Base-by-base conservation (phyloP, 2,113 vertebrate genomes). In the Sus scrofa region DNA sequence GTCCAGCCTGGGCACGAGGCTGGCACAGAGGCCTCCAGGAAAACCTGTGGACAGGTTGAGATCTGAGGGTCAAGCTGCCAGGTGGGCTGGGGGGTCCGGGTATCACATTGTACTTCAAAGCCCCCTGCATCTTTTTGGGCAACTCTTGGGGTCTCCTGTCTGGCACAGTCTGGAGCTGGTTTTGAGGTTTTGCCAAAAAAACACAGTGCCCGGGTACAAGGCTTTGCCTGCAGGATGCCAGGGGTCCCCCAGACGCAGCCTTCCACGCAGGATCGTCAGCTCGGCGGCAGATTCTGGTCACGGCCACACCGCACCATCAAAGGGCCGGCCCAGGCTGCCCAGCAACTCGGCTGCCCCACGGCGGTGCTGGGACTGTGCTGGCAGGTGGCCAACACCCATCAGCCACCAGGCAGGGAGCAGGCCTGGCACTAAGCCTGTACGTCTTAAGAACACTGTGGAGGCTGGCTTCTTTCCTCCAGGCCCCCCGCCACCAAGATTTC, bases 401-500 rank as follows among this genome's bases (percentile, higher is more conserved):
- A 0, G 13, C 12, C 52, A 9, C 14, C 13, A 12, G 77, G 77
- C 34, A 1, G 52, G 0, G 20, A n/a, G 77, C 52, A 6, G 65
- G 44, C 87, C 32, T 50, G 73, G 44, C 44, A 4, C 44, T 0
- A 2, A 50, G 16, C 62, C 50, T 16, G 8, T 26, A 16, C 16
- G 1, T n/a, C 10, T 1, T 26, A 13, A 32, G 44, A 14, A 24
- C 44, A 18, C 24, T 15, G 0, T 10, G 20, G 9, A 3, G 50
- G 58, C n/a, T 30, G 6, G 22, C 32, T n/a, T 1, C 60, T 6
- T 54, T 32, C 73, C 71, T 54, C 32, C 16, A 34, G 60, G 24
- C 24, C 26, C 50, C 16, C 22, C 2, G 60, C 2, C 30, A 30
- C 74, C 74, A 15, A 0, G 10, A 1, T 65, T 89, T 62, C 27